Evolutionary conservation across 2,113 vertebrate genomes (phyloP).

Genomic region (Myotis yumanensis): DNA sequence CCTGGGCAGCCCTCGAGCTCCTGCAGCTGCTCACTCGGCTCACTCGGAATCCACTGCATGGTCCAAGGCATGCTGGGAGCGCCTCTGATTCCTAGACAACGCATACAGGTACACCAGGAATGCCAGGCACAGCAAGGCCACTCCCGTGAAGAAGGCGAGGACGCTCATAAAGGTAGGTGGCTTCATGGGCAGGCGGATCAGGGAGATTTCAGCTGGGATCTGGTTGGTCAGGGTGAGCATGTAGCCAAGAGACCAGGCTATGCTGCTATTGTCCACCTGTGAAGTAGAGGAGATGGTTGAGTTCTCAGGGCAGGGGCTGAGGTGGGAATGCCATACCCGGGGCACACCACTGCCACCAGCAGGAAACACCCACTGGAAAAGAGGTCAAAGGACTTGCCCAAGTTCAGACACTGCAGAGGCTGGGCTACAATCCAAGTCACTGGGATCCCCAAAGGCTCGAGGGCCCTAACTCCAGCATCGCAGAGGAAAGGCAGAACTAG

Average conservation of each 20-base stretch:
- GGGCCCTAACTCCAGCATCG: not conserved
- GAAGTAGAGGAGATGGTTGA: constrained; percentile 61
- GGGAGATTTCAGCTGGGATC: constrained; percentile 92
- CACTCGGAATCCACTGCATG: constrained; percentile 76
- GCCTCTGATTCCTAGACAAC: constrained; percentile 38
- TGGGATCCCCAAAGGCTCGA: not conserved
- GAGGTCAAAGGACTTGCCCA: not conserved
- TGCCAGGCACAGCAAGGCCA: constrained; percentile 85
- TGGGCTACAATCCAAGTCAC: not conserved
- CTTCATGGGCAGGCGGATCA: constrained; percentile 86
- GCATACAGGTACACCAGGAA: constrained; percentile 82
- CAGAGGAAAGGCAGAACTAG: not conserved
- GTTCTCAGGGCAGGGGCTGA: not conserved
- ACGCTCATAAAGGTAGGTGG: constrained; percentile 87
- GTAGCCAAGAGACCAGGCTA: constrained; percentile 96
- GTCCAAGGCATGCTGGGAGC: constrained; percentile 29
- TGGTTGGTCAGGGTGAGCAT: constrained; percentile 96
- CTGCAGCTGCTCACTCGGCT: not conserved
- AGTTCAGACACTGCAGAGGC: not conserved
- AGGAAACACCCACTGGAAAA: not conserved
- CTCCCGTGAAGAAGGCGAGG: constrained; percentile 88
- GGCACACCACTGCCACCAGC: not conserved
- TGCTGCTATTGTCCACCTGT: constrained; percentile 91
- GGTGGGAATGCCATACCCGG: not conserved
- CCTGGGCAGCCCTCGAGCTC: not conserved